These are phyloP conservation scores for Verasper variegatus DNA, from an alignment of 2,113 vertebrate genomes.

Conservation along the genomic window DNA sequence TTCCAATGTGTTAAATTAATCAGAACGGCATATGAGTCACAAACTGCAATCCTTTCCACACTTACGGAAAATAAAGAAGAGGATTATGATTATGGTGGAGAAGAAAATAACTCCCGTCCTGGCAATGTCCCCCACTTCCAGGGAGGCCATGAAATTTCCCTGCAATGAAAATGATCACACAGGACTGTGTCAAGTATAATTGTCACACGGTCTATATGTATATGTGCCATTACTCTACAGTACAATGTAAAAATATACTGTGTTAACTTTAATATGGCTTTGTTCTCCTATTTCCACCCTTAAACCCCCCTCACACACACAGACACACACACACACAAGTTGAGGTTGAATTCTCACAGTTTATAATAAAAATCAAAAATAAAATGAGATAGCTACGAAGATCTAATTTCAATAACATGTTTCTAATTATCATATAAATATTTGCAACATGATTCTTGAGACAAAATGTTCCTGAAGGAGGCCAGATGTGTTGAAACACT, in stretches of 20 bases:
- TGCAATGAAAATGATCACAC: slow-evolving; percentile 39
- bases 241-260: background rate
- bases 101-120: slow-evolving; percentile 49
- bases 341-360: background rate
- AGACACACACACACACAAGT: background rate
- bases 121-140: slow-evolving; percentile 34
- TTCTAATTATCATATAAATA: background rate
- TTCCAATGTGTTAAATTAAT: slow-evolving; percentile 37
- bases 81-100: slow-evolving; percentile 51
- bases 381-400: background rate
- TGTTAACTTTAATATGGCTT: background rate
- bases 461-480: background rate
- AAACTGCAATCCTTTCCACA: slow-evolving; percentile 39
- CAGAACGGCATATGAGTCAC: slow-evolving; percentile 21
- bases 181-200: slow-evolving; percentile 3
- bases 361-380: background rate
- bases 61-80: slow-evolving; percentile 61
- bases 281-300: background rate
- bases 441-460: background rate
- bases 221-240: slow-evolving; percentile 8
- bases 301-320: background rate
- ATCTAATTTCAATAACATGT: background rate
- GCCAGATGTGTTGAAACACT: background rate
- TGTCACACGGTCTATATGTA: slow-evolving; percentile 5
- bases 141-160: slow-evolving; percentile 19